Conservation (phyloP, 2,797 vertebrate species). For the Pampus argenteus region DNA sequence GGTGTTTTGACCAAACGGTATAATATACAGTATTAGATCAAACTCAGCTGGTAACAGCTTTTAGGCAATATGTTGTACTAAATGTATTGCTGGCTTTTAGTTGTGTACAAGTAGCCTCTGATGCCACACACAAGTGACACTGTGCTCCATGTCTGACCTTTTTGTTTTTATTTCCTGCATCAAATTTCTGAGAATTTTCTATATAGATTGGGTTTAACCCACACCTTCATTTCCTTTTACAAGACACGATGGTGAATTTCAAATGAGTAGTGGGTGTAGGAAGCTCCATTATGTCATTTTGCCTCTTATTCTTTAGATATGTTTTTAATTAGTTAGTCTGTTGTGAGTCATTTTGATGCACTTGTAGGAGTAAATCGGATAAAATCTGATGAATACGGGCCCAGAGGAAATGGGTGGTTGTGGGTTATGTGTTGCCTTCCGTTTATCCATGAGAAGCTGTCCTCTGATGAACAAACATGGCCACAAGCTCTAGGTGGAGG, state of each 20-base stretch:
- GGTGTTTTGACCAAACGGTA: neutral
- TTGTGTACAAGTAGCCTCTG: neutral
- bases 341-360: neutral
- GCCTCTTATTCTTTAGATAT: neutral
- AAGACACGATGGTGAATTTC: neutral
- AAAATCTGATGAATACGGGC: conserved; percentile 2
- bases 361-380: no score
- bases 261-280: neutral
- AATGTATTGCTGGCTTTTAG: neutral
- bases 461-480: conserved; percentile 17
- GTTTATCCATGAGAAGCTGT: conserved; percentile 66
- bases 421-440: conserved; percentile 12
- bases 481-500: conserved; percentile 59
- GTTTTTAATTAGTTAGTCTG: conserved; percentile 11
- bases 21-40: neutral
- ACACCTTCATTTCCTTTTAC: neutral
- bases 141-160: neutral
- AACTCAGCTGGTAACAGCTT: neutral
- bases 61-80: neutral
- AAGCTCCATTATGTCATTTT: neutral
- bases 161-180: neutral
- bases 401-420: conserved; percentile 9
- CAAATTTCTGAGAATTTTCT: neutral
- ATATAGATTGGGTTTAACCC: neutral
- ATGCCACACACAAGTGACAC: neutral